Evolutionary conservation across 2,888 invertebrate species (phyloP).

Genomic region (Dascillus cervinus): DNA sequence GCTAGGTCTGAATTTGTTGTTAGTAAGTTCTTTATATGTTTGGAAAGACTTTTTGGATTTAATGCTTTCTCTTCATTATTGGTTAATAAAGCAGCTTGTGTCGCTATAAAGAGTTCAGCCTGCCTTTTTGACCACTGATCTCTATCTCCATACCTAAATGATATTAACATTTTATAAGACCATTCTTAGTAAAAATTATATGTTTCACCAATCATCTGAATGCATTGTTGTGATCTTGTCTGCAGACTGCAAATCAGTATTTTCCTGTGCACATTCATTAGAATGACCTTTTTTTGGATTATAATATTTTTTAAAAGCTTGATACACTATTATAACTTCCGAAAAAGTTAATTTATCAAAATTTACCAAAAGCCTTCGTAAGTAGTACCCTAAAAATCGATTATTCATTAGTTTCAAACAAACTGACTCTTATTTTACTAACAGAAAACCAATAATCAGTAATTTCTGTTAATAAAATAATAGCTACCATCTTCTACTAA

Average conservation of each 20-base stretch:
- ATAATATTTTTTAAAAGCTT: slow-evolving; percentile 64
- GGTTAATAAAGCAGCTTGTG: slow-evolving; percentile 75
- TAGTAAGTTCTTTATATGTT: slow-evolving; percentile 63
- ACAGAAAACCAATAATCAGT: no score
- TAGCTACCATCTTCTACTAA: neutral
- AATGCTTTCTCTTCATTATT: slow-evolving; percentile 76
- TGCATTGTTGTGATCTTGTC: slow-evolving; percentile 2
- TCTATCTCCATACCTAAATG: slow-evolving; percentile 43
- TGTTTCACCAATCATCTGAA: slow-evolving; percentile 9
- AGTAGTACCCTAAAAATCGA: slow-evolving; percentile 67
- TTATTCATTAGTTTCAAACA: no score
- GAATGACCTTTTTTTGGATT: slow-evolving; percentile 1
- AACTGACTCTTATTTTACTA: no score
- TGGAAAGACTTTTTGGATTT: slow-evolving; percentile 67
- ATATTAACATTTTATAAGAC: slow-evolving; percentile 3
- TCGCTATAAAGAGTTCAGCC: slow-evolving; percentile 81
- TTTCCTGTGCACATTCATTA: slow-evolving; percentile 3
- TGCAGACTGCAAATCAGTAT: slow-evolving; percentile 4
- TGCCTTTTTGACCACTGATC: slow-evolving; percentile 80
- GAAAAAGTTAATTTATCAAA: slow-evolving; percentile 80
- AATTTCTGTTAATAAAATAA: no score
- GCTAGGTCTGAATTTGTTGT: slow-evolving; percentile 71
- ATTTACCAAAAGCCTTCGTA: slow-evolving; percentile 71
- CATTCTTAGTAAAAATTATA: slow-evolving; percentile 2
- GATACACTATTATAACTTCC: slow-evolving; percentile 68